phyloP scores from a whole-genome alignment of 2,888 invertebrate genomes.

The Limnephilus rhombicus region DNA sequence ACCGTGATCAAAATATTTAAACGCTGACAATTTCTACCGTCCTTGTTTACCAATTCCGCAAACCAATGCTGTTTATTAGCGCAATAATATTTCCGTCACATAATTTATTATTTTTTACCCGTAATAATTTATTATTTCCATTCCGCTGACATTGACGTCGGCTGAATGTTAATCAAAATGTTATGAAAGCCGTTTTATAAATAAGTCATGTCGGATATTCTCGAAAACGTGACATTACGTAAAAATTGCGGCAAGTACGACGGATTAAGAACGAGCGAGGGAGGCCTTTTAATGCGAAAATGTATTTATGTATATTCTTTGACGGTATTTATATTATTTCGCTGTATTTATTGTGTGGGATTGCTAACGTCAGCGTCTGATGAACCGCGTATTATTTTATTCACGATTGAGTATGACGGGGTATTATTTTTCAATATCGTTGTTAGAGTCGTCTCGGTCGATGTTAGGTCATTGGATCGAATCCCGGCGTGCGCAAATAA shows the following conservation, averaged over 20 bases:
- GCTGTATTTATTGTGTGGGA: not conserved
- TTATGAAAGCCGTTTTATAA: slow-evolving; percentile 1
- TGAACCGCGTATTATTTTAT: too few relatives aligned
- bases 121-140: not conserved
- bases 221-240: not conserved
- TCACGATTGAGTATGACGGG: too few relatives aligned
- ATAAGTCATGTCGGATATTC: not conserved
- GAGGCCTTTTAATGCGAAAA: not conserved
- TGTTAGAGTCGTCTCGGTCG: too few relatives aligned
- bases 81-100: not conserved
- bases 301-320: not conserved
- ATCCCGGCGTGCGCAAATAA: too few relatives aligned
- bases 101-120: not conserved
- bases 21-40: not conserved
- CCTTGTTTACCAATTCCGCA: not conserved
- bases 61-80: not conserved
- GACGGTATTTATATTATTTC: not conserved
- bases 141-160: not conserved
- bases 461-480: too few relatives aligned
- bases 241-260: not conserved
- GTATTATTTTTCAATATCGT: too few relatives aligned
- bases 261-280: not conserved
- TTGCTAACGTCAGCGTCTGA: not conserved
- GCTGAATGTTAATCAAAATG: not conserved
- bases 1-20: too few relatives aligned